Conservation (phyloP, 2,888 invertebrate species). For the Labia minor region DNA sequence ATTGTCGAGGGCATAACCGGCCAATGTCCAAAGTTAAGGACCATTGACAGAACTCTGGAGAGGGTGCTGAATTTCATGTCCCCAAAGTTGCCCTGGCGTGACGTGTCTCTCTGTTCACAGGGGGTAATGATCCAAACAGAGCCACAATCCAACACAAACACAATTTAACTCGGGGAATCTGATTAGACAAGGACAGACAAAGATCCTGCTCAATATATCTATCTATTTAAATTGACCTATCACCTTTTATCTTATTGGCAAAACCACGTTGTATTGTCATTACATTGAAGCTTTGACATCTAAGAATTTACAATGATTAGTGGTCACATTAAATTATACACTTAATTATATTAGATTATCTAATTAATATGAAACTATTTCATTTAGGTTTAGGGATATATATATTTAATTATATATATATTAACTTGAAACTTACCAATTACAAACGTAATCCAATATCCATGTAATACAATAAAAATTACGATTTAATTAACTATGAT, state of each 20-base stretch:
- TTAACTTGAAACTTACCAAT: too few relatives aligned
- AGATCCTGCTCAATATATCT: background rate
- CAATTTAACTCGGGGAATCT: background rate
- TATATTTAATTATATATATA: too few relatives aligned
- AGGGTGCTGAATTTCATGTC: conserved; percentile 8
- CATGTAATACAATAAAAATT: too few relatives aligned
- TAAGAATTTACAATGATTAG: too few relatives aligned
- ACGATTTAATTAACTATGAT: too few relatives aligned
- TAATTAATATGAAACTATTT: too few relatives aligned
- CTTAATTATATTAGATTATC: too few relatives aligned
- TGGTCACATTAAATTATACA: too few relatives aligned
- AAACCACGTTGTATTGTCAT: too few relatives aligned
- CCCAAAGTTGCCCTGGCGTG: conserved; percentile 3
- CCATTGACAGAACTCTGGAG: background rate
- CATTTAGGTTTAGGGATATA: too few relatives aligned
- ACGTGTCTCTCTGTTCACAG: conserved; percentile 4
- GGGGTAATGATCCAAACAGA: conserved; percentile 6
- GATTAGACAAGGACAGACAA: background rate
- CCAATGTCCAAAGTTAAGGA: background rate
- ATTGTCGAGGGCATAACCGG: background rate
- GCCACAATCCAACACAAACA: background rate
- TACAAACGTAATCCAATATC: too few relatives aligned
- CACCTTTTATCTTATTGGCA: background rate
- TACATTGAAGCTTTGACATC: too few relatives aligned
- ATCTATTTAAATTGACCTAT: background rate